A percentile compares a stretch with the other conserved stretches of the same genome.
These are phyloP conservation scores for Agapornis canus DNA, from an alignment of 2,797 vertebrate genomes.

Conservation along the genomic window DNA sequence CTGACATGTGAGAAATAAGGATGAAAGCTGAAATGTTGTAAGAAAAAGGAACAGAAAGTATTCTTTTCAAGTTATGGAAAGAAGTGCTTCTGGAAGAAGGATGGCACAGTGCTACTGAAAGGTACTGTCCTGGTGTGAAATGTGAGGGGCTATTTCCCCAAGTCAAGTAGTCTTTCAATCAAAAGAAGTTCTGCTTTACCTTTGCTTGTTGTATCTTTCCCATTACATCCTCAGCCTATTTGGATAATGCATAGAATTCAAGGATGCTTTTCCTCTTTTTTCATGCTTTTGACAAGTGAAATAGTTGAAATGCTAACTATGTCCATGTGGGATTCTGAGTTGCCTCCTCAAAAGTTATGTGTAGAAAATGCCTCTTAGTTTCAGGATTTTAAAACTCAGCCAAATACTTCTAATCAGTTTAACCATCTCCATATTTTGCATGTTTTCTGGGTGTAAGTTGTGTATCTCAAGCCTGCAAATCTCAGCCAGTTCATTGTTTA, in stretches of 20 bases:
- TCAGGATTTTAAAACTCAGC: neutral
- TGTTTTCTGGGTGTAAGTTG: neutral
- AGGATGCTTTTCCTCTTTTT: neutral
- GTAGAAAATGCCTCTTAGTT: neutral
- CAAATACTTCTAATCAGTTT: neutral
- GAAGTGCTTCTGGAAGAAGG: neutral
- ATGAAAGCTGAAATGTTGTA: neutral
- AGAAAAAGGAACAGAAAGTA: neutral
- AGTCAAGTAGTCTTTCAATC: neutral
- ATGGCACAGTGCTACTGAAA: neutral
- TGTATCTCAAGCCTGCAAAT: neutral
- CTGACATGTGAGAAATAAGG: neutral
- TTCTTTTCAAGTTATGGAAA: neutral
- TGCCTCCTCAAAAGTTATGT: accelerated
- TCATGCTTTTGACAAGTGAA: neutral
- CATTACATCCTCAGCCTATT: neutral
- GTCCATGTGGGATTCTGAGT: neutral
- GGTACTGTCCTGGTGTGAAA: neutral
- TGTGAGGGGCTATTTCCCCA: neutral
- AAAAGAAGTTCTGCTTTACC: neutral
- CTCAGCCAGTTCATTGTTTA: neutral
- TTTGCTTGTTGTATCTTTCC: neutral
- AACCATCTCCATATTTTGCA: neutral
- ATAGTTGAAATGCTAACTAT: neutral
- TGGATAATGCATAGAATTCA: neutral